Conservation (phyloP, 92 coral and sea anemone species). For the Epizoanthus fatuus region DNA sequence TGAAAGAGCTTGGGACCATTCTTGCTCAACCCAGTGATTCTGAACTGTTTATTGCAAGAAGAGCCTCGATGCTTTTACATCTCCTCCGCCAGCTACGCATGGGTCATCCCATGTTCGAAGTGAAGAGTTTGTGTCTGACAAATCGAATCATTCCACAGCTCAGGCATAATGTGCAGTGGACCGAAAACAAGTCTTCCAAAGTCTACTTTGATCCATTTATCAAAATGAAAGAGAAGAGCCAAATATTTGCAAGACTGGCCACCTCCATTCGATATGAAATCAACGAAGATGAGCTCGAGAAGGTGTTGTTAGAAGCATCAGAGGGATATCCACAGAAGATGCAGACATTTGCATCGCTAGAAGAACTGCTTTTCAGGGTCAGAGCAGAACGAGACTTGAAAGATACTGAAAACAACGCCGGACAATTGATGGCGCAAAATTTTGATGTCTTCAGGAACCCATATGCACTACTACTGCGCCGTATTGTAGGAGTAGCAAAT, state of each 20-base stretch:
- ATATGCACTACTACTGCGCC: neutral
- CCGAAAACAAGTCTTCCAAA: neutral
- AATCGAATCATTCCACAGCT: constrained; percentile 1
- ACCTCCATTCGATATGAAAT: neutral
- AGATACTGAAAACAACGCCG: neutral
- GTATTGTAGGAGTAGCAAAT: neutral
- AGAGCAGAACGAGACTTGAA: constrained; percentile 3
- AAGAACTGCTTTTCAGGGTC: constrained; percentile 9
- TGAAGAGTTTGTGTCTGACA: neutral
- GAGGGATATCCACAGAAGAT: neutral
- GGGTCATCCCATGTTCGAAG: constrained; percentile 1
- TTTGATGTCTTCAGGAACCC: neutral
- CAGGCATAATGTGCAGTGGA: neutral
- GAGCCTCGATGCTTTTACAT: neutral
- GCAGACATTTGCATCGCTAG: constrained; percentile 14
- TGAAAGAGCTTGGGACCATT: neutral
- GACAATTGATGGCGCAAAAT: neutral
- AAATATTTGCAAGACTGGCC: neutral
- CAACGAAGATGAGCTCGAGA: neutral
- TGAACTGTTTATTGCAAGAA: constrained; percentile 11
- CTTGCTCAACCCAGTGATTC: constrained; percentile 12
- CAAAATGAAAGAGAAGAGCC: neutral
- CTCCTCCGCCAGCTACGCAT: constrained; percentile 1
- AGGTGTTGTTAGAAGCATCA: constrained; percentile 9
- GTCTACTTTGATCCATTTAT: constrained; percentile 19